Percentiles rank a stretch among this genome's conserved stretches.
Conservation (phyloP, 2,888 invertebrate species). For the Spodoptera picta region DNA sequence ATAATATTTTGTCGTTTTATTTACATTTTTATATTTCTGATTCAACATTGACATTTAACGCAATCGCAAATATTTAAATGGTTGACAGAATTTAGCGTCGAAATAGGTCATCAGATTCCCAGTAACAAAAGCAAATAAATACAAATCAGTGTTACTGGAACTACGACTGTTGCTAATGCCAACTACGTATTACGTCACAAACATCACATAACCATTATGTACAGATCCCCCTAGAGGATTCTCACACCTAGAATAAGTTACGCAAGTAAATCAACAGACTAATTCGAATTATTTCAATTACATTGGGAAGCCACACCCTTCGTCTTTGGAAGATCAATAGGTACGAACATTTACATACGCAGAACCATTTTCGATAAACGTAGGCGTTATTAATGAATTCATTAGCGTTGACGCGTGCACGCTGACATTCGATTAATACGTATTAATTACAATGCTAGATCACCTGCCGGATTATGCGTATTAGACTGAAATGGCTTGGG, state of each 20-base stretch:
- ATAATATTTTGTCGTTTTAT: slow-evolving; percentile 2
- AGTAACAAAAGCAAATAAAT: too few relatives aligned
- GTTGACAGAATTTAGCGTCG: too few relatives aligned
- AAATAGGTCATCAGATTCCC: too few relatives aligned
- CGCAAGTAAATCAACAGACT: neutral
- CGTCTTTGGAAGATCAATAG: slow-evolving; percentile 2
- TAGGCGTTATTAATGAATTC: slow-evolving; percentile 70
- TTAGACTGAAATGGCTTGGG: slow-evolving; percentile 37
- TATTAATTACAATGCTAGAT: slow-evolving; percentile 52
- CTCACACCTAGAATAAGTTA: slow-evolving; percentile 5
- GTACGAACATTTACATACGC: slow-evolving; percentile 15
- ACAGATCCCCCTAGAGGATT: neutral
- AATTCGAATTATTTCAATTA: slow-evolving; percentile 1
- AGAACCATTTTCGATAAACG: slow-evolving; percentile 45
- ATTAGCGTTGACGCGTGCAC: slow-evolving; percentile 66
- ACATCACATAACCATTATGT: neutral
- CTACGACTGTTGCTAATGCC: neutral
- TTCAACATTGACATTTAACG: too few relatives aligned
- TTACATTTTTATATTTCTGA: too few relatives aligned
- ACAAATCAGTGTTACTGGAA: neutral
- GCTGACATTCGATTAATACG: slow-evolving; percentile 53
- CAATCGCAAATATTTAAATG: too few relatives aligned
- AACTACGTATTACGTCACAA: neutral
- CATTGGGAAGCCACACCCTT: neutral
- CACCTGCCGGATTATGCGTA: slow-evolving; percentile 39